Evolutionary conservation across 2,113 vertebrate species (phyloP), one percentile per base, ranked within the genome.

Genomic region (Chionodraco myersi): DNA sequence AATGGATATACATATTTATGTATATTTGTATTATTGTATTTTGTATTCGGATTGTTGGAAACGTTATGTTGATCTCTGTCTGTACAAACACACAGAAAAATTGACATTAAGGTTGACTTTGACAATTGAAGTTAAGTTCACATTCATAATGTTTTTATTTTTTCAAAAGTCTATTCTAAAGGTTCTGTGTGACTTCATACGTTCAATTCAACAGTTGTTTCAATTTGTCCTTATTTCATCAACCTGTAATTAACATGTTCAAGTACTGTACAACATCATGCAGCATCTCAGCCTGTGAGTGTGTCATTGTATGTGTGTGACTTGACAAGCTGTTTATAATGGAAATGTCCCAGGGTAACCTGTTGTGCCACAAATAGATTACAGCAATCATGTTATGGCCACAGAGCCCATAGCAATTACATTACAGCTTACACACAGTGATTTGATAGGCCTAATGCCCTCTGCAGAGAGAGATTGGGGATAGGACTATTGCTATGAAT

Each of bases 381-480:
- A 90, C 76, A 86, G 82, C 82, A 89, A 86, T 88, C 77, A 70
- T 84, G 77, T 89, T 91, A 87, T 80, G 51, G 78, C 85, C 49
- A 80, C 72, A 68, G 79, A 80, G 77, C 67, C 76, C 82, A 77
- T 81, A 69, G 83, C 86, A 91, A 90, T 92, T 85, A 68, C 79
- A 89, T 90, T 87, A 78, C 18, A 85, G 78, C 63, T 83, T 84
- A 73, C 78, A 85, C 72, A 76, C 9, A 58, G 63, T 63, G 69
- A 81, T 89, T 82, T 88, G 74, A 89, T 85, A 61, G 75, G 47
- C 57, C 65, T 83, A 87, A 82, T 81, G 82, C 71, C 67, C 60
- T 79, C 72, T 74, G 73, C 3, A 10, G 65, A 52, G 36, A 54
- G 69, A 51, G 18, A 61, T 18, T 34, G 48, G 23, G 71, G 36